These are phyloP conservation scores for Drosophila serrata DNA, from an alignment of 1,140 invertebrate species.

Conservation along the genomic window DNA sequence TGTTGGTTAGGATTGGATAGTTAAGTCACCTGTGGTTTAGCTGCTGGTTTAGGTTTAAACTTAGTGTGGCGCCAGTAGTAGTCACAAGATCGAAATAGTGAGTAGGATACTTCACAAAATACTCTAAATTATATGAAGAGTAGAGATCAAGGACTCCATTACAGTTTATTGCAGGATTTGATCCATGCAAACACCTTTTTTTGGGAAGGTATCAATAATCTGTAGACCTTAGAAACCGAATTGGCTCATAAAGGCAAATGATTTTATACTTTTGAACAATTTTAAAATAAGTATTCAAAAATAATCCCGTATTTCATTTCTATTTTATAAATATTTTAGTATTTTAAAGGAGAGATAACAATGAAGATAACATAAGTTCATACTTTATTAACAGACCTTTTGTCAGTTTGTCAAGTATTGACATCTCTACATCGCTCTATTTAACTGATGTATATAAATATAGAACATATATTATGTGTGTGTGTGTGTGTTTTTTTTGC, in stretches of 20 bases:
- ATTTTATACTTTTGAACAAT: neutral
- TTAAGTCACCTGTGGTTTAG: neutral
- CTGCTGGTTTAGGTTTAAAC: neutral
- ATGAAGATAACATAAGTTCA: neutral
- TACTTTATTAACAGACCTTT: neutral
- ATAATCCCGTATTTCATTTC: neutral
- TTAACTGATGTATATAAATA: neutral
- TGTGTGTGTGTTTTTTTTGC: no score
- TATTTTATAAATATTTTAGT: no score
- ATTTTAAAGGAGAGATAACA: neutral
- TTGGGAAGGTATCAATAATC: neutral
- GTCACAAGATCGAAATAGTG: neutral
- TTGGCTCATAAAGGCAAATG: no score
- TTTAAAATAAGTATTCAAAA: neutral
- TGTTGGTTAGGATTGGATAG: conserved; percentile 42
- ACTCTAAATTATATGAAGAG: neutral
- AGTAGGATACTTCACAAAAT: neutral
- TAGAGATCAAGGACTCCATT: neutral
- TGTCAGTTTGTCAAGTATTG: neutral
- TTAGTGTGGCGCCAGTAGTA: neutral
- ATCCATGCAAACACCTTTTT: neutral
- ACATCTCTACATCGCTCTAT: neutral
- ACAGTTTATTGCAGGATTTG: neutral
- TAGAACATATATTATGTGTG: neutral
- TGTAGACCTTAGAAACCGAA: no score